Conservation (phyloP, 1,140 invertebrate genomes). For the Colletes latitarsis region DNA sequence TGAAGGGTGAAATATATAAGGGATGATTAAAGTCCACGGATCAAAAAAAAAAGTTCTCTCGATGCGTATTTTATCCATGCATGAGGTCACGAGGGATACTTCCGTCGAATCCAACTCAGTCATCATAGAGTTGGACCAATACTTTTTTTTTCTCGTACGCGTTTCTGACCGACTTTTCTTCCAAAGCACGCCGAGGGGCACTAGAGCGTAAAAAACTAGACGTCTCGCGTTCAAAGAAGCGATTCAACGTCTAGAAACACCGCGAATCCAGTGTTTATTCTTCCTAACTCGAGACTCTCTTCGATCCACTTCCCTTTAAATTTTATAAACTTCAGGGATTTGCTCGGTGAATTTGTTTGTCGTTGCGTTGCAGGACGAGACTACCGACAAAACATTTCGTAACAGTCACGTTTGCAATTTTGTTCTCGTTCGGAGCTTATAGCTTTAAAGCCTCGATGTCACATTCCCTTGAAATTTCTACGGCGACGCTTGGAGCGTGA, state of each 20-base stretch:
- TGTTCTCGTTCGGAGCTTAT: no score
- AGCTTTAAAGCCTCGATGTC: no score
- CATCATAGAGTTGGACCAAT: constrained; percentile 1
- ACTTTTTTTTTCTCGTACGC: background rate
- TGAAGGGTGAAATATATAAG: no score
- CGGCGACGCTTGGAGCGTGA: no score
- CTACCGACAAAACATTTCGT: no score
- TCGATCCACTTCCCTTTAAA: no score
- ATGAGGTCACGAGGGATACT: background rate
- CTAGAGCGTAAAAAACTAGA: constrained; percentile 18
- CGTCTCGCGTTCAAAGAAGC: background rate
- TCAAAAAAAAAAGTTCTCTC: background rate
- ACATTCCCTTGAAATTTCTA: no score
- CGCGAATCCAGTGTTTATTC: background rate
- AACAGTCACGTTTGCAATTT: background rate
- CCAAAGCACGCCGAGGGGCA: background rate
- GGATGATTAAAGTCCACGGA: background rate
- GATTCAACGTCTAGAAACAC: no score
- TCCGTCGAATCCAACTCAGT: background rate
- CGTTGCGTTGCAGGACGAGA: no score
- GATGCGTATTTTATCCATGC: background rate
- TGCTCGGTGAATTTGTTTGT: no score
- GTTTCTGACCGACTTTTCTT: constrained; percentile 18
- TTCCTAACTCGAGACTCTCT: no score
- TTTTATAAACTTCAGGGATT: no score